These are phyloP conservation scores for Apodemia zela DNA, from an alignment of 2,888 invertebrate species.

Conservation along the genomic window DNA sequence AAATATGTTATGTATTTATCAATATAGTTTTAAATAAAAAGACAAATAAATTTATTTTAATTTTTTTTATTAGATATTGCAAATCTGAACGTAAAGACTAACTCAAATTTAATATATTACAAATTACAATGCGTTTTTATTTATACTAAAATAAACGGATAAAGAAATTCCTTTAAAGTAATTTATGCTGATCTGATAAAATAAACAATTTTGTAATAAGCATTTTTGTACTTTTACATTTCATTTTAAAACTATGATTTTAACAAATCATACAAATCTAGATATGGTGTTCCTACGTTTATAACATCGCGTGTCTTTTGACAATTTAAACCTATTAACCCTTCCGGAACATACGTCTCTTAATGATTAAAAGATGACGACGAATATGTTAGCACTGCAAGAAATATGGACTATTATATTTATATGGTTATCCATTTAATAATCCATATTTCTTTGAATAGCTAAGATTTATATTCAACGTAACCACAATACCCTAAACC, in stretches of 20 bases:
- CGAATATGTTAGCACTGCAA: background rate
- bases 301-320: conserved; percentile 9
- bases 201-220: background rate
- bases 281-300: background rate
- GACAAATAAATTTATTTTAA: too few relatives aligned
- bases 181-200: too few relatives aligned
- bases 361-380: conserved; percentile 2
- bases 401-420: background rate
- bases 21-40: too few relatives aligned
- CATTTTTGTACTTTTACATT: background rate
- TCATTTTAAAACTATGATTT: background rate
- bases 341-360: background rate
- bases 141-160: too few relatives aligned
- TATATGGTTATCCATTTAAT: too few relatives aligned
- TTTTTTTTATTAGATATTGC: too few relatives aligned
- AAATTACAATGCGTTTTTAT: too few relatives aligned
- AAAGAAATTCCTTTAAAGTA: background rate
- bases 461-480: background rate
- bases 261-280: background rate
- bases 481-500: background rate
- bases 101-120: too few relatives aligned
- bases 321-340: conserved; percentile 1
- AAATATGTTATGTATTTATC: too few relatives aligned
- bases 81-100: too few relatives aligned
- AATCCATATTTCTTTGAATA: too few relatives aligned